Evolutionary conservation across 2,888 invertebrate genomes (phyloP), one percentile per base, ranked within the genome.

Genomic region (Agrochola lychnidis): DNA sequence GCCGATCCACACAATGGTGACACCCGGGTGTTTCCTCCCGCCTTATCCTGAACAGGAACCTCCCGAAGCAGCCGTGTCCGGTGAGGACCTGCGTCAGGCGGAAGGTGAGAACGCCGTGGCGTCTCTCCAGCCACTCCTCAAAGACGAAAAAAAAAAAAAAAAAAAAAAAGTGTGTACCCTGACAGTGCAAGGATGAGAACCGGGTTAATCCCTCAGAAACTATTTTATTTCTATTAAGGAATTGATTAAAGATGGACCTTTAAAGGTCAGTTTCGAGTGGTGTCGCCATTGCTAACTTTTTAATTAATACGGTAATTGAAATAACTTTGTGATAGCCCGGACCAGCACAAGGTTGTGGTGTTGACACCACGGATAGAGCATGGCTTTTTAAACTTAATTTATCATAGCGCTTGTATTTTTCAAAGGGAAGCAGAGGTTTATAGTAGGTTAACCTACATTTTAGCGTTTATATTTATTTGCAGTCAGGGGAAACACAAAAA

Each of bases 141-240:
- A n/a, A n/a, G n/a, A n/a, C n/a, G n/a, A n/a, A n/a, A n/a, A n/a
- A n/a, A n/a, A n/a, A n/a, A n/a, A n/a, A n/a, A n/a, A n/a, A n/a
- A n/a, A n/a, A n/a, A n/a, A n/a, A n/a, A n/a, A 25, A 40, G 9
- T 63, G n/a, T 63, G 40, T 30, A 30, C 63, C 22, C 40, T 64
- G 4, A 19, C 25, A 5, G 42, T 64, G 19, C 64, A 45, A 19
- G 64, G 25, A 30, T 30, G 10, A 66, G 12, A 25, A 42, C 19
- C 22, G 22, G 69, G 40, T 30, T 76, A 66, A 76, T 76, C 76
- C 40, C 9, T n/a, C 25, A 30, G 48, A 51, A 67, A 59, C 57
- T 67, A 77, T 67, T 76, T 67, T 30, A 76, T 76, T 76, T 67
- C 76, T 67, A 76, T 36, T 59, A 67, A 67, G 40, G 48, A 59